Percentiles rank a stretch among this genome's conserved stretches.
Evolutionary conservation across 2,888 invertebrate species (phyloP).

Genomic region (Hymenopus coronatus): DNA sequence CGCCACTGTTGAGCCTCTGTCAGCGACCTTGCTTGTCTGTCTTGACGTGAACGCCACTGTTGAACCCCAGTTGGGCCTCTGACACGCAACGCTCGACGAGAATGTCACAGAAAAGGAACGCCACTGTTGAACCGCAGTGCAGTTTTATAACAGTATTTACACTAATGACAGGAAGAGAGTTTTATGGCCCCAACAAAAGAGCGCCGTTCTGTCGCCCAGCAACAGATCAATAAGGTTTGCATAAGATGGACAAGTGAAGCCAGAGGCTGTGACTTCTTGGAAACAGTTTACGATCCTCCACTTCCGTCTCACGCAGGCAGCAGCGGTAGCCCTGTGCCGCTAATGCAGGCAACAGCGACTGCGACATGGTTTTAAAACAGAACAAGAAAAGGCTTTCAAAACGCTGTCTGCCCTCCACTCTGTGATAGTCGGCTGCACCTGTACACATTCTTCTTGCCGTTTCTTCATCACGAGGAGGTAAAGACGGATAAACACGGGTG

Average conservation of each 20-base stretch:
- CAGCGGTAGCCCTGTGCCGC: not conserved
- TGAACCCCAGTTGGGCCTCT: not conserved
- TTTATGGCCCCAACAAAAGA: not conserved
- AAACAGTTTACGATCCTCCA: not conserved
- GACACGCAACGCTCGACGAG: not conserved
- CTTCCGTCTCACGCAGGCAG: not conserved
- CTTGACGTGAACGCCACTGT: too few species aligned
- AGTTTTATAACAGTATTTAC: not conserved
- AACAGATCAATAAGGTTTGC: not conserved
- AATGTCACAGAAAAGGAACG: too few species aligned
- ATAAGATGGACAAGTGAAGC: not conserved
- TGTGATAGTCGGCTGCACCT: constrained; percentile 4
- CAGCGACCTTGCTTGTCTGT: not conserved
- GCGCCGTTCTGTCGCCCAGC: not conserved
- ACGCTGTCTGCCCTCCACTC: not conserved
- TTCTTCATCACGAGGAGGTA: not conserved
- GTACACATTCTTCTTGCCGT: not conserved
- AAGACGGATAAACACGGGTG: not conserved
- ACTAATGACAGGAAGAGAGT: not conserved
- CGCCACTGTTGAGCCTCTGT: not conserved
- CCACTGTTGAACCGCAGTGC: not conserved
- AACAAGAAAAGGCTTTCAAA: constrained; percentile 21
- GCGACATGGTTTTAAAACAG: constrained; percentile 13
- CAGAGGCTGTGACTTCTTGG: not conserved
- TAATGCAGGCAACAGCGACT: not conserved